Base-by-base conservation (phyloP, 2,888 invertebrate species). In the Yponomeuta malinellus region DNA sequence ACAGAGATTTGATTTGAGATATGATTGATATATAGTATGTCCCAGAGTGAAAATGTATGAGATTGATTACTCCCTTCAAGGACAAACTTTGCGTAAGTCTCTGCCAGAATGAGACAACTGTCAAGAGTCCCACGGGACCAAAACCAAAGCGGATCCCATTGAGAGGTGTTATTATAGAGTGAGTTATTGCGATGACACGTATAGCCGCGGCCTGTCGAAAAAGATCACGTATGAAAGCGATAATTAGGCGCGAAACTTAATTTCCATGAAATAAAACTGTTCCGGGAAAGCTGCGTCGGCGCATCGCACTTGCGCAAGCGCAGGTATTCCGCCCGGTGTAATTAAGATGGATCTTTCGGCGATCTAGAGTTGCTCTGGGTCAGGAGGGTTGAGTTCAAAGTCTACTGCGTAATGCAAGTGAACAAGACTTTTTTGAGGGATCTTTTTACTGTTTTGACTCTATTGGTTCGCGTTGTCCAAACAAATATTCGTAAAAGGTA, bases 151-250 rank as follows among this genome's bases (percentile, higher is more conserved):
- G 78, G 75, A 75, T 73, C 76, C 76, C 77, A 75, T 75, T 77
- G 33, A 86, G 85, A 82, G 81, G 77, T 89, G 83, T 89, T 88
- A 90, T 90, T 91, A 90, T 75, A 78, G 75, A 72, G 86, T 90
- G 89, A 90, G 83, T 89, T 89, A 90, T 87, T 84, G 87, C 86
- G 87, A 83, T 84, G 89, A 89, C 88, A 85, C 86, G 83, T 83
- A 70, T 70, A 72, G 72, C 71, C 72, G 63, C 81, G 80, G 78
- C 79, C 52, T 59, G 52, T 59, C 52, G 52, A 79, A 80, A 81
- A 81, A 82, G 80, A 82, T 81, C 80, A 83, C 81, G 76, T 78
- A 80, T 84, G 82, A 83, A 84, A 85, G 86, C 85, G 89, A 89
- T 90, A 89, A 90, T 90, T 89, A 87, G 79, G 82, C 85, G 85